These are phyloP conservation scores for Cryptophagus acutangulus DNA, from an alignment of 2,888 invertebrate species.

Conservation along the genomic window DNA sequence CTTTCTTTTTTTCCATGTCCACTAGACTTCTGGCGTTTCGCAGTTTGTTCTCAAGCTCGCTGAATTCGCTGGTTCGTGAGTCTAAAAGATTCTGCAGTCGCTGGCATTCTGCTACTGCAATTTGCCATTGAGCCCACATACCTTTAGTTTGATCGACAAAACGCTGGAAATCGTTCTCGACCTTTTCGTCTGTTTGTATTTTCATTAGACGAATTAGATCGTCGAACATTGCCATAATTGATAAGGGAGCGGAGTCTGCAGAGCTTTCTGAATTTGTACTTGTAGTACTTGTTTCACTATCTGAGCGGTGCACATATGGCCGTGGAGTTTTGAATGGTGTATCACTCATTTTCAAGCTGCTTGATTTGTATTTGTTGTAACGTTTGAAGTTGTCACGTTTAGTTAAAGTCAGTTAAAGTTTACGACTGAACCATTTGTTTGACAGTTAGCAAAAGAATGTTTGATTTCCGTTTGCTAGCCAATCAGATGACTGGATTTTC, in stretches of 20 bases:
- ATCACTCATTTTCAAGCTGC: slow-evolving; percentile 20
- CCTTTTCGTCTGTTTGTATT: slow-evolving; percentile 20
- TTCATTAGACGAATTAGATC: slow-evolving; percentile 28
- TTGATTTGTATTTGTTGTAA: no score
- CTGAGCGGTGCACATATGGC: slow-evolving; percentile 24
- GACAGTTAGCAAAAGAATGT: no score
- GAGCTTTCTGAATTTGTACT: no score
- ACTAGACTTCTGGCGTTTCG: slow-evolving; percentile 74
- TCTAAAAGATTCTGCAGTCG: slow-evolving; percentile 67
- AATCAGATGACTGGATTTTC: no score
- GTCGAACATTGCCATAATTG: slow-evolving; percentile 32
- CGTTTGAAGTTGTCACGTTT: no score
- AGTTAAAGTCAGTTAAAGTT: no score
- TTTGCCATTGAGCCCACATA: slow-evolving; percentile 64
- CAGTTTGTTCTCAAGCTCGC: slow-evolving; percentile 73
- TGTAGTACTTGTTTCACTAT: no score
- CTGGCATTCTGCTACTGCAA: slow-evolving; percentile 66
- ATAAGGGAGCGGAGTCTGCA: slow-evolving; percentile 22
- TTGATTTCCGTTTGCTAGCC: no score
- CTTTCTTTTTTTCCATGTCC: slow-evolving; percentile 71
- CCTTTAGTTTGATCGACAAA: slow-evolving; percentile 70
- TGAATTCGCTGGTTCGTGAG: slow-evolving; percentile 64
- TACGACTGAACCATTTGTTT: no score
- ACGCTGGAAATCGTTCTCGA: slow-evolving; percentile 29
- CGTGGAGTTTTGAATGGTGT: slow-evolving; percentile 33